Base-by-base conservation (phyloP, 2,797 vertebrate species). In the Parauchenoglanis ngamensis region DNA sequence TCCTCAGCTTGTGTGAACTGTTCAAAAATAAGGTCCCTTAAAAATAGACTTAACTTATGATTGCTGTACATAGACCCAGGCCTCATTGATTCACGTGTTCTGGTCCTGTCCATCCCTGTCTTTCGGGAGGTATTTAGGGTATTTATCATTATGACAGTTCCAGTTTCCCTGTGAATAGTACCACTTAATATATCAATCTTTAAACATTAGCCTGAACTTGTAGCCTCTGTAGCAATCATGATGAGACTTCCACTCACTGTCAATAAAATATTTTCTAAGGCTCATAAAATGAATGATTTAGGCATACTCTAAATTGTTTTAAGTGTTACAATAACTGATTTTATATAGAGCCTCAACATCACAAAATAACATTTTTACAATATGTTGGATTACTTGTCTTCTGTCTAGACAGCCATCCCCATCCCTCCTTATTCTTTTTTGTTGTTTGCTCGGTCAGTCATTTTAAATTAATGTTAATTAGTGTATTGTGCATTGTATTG, bases 391-490 rank as follows among this genome's bases (percentile, higher is more conserved):
- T 61, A 61, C 40, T 65, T 80, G 21, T 80, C 2, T n/a, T 49
- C 44, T 67, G 25, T 65, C 25, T 23, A 67, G 44, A 49, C 46
- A 54, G n/a, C 81, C 17, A 52, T 52, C 46, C 44, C 31, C 11
- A 23, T 57, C 28, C 77, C 8, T 40, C 11, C 19, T 25, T 19
- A 3, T 28, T 49, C 15, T 67, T 8, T n/a, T n/a, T 28, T 46
- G 25, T 65, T 49, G 44, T 67, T 49, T 65, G n/a, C n/a, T 65
- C 25, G 52, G 59, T 82, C 17, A 82, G 61, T 82, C 80, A 31
- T 67, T 52, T 67, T 52, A 31, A 83, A 83, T 35, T 10, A 83
- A 83, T 83, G 81, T 23, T 83, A 67, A 67, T 54, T 52, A 83
- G 63, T 83, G n/a, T 83, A 23, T 52, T 83, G 21, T 54, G 17